Conservation (phyloP, 2,888 invertebrate genomes). For the Zonitis immaculata region DNA sequence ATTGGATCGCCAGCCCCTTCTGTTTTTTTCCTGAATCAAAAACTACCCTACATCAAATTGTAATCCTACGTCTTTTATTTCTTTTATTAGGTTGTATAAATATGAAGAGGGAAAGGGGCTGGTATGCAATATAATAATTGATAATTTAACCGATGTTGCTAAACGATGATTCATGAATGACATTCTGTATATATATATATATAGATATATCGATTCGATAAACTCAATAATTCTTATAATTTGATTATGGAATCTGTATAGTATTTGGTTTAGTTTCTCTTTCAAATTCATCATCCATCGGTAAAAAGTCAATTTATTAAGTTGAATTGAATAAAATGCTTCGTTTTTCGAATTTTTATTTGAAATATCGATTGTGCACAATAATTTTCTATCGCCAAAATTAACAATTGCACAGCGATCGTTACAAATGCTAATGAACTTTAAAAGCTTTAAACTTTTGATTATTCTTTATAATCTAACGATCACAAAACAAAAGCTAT, state of each 20-base stretch:
- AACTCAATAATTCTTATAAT: slow-evolving; percentile 15
- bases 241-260: slow-evolving; percentile 7
- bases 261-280: background rate
- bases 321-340: background rate
- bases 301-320: background rate
- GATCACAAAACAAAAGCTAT: too few relatives aligned
- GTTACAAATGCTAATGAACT: background rate
- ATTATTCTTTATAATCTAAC: too few relatives aligned
- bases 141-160: slow-evolving; percentile 34
- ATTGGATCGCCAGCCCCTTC: slow-evolving; percentile 42
- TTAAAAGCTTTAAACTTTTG: background rate
- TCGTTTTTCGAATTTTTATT: too few relatives aligned
- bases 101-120: slow-evolving; percentile 39
- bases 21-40: slow-evolving; percentile 43
- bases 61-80: slow-evolving; percentile 44
- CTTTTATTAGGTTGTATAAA: slow-evolving; percentile 45
- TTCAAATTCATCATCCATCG: background rate
- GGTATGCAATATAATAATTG: slow-evolving; percentile 36
- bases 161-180: slow-evolving; percentile 32
- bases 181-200: slow-evolving; percentile 14
- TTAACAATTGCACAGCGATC: background rate
- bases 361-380: too few relatives aligned
- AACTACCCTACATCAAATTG: slow-evolving; percentile 39
- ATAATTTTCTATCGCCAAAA: too few relatives aligned
- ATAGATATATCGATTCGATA: slow-evolving; percentile 22